Base-by-base conservation (phyloP, 2,797 vertebrate species). In the Alectoris magna region DNA sequence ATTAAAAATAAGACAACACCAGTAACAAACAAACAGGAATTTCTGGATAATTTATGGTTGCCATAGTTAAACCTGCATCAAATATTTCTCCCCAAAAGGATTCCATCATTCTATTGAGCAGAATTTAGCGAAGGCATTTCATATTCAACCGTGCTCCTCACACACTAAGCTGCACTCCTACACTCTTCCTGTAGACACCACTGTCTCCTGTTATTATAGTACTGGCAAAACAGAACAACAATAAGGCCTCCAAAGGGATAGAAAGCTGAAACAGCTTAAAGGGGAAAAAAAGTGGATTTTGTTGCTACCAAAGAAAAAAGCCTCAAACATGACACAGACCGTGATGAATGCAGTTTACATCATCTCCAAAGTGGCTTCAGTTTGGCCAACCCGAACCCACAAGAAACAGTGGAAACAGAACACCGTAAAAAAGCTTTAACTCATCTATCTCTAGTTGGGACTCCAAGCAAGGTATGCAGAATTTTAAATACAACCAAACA, bases 401-500 rank as follows among this genome's bases (percentile, higher is more conserved):
- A 77, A 49, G 73, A 68, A 59, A 59, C 10, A n/a, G 34, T 14
- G 39, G 29, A 77, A 91, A 68, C 26, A 16, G 58, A 84, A 68
- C 29, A 43, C 70, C 17, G 4, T 53, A 63, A 58, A 53, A 34
- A 34, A 38, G 22, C 31, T 76, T 64, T 59, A 31, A 84, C 43
- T 38, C 3, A 22, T 63, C 76, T 39, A 14, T 60, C 31, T 73
- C 34, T 39, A n/a, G 23, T 41, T 71, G 51, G 10, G 55, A 48
- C 15, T 59, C 22, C 24, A 48, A 36, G 8, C 1, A 6, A 76
- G 26, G 48, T 72, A 63, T 1, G 0, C 24, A 53, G 14, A 36
- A 26, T 67, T 75, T 46, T n/a, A 77, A 53, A 53, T 10, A 69
- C 8, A 80, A 41, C 12, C 36, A 13, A 48, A 69, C 27, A 82